Percentiles rank a stretch among this genome's conserved stretches.
These are phyloP conservation scores for Amazona vittata DNA, from an alignment of 2,113 vertebrate genomes.

Conservation along the genomic window DNA sequence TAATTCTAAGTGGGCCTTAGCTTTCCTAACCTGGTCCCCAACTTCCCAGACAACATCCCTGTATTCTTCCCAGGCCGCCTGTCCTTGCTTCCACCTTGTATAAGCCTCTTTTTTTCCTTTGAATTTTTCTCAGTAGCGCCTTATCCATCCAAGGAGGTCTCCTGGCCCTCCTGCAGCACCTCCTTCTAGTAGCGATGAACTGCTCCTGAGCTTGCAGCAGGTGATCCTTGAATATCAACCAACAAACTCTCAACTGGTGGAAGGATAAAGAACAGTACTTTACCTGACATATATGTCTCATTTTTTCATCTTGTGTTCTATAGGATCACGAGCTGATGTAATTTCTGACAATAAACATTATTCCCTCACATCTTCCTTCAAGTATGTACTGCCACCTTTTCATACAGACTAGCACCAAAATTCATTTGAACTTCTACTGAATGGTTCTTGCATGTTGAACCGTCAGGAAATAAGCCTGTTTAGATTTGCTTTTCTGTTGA, in stretches of 20 bases:
- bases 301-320: not conserved
- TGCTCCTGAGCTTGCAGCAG: too few relatives aligned
- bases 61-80: too few relatives aligned
- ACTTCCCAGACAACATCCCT: too few relatives aligned
- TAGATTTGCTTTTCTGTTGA: not conserved
- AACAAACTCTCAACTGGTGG: not conserved
- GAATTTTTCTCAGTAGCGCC: too few relatives aligned
- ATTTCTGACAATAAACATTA: not conserved
- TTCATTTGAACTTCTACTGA: not conserved
- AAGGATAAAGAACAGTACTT: not conserved
- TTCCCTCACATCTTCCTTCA: not conserved
- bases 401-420: not conserved
- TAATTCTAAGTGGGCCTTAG: too few relatives aligned
- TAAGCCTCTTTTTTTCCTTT: too few relatives aligned
- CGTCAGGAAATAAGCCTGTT: not conserved
- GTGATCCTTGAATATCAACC: too few relatives aligned
- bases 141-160: too few relatives aligned
- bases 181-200: too few relatives aligned
- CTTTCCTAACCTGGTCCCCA: too few relatives aligned
- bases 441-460: not conserved
- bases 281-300: rapidly evolving
- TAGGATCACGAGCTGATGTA: not conserved
- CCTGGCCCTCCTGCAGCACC: too few relatives aligned
- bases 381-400: not conserved
- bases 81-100: too few relatives aligned